Base-by-base conservation (phyloP, 1,140 invertebrate species). In the Lordiphosa clarofinis region DNA sequence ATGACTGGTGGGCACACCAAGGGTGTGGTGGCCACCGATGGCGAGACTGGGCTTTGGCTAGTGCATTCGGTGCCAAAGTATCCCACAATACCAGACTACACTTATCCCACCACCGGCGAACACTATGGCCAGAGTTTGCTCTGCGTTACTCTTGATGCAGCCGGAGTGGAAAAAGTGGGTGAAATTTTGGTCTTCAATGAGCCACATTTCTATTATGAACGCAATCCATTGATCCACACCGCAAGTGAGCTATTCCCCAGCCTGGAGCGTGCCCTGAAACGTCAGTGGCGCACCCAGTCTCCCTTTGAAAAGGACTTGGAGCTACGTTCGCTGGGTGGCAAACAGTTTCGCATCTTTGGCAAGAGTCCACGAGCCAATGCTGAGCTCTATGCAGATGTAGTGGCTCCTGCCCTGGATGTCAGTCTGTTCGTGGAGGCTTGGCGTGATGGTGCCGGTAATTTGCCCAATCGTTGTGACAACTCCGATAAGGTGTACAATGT, bases 1-100 rank as follows among this genome's bases (percentile, higher is more conserved):
- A 59, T 87, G 39, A 88, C 81, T 28, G 92, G 92, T 71, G 96
- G 96, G 0, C 96, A 97, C 71, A 93, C 95, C 0, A 98, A 98
- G 91, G 96, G 97, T 2, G 92, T 94, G 0, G 87, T 98, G 10
- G 90, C 94, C 5, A 93, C 93, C n/a, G 92, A 96, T 67, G 89
- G 91, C 10, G 88, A 91, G 4, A 91, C 91, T 28, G 96, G 96
- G 3, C 92, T 97, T 71, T 98, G 97, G 96, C 79, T 98, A 38
- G 92, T 98, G 11, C 97, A 98, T 88, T 98, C 96, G 48, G 95
- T 97, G 8, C 97, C 97, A 0, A 91, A 93, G 70, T 98, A 94
- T 90, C 96, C 95, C 7, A 91, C 92, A 0, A 47, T 91, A 6
- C 71, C 49, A 39, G 79, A 89, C 9, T 98, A 97, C 84, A 86